Evolutionary conservation across 2,888 invertebrate species (phyloP).

Genomic region (Cantharis nigra): DNA sequence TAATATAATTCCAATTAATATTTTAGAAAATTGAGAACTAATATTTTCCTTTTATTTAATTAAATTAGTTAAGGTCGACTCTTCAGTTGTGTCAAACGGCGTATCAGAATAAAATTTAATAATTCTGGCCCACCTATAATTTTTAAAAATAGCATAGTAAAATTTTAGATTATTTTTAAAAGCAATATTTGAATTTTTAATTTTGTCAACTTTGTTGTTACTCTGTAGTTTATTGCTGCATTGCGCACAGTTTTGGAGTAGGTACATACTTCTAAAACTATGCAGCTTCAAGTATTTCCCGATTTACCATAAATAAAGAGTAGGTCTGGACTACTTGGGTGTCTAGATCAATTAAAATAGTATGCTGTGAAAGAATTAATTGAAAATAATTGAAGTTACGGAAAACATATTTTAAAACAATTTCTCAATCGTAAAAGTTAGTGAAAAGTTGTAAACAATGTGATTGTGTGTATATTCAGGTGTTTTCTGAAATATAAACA

Average conservation of each 20-base stretch:
- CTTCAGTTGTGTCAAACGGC: too few relatives aligned
- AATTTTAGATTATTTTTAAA: too few relatives aligned
- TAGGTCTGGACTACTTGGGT: neutral
- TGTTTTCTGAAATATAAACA: constrained; percentile 17
- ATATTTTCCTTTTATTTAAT: too few relatives aligned
- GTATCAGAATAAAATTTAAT: too few relatives aligned
- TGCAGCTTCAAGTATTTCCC: neutral
- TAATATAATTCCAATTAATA: neutral
- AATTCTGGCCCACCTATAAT: too few relatives aligned
- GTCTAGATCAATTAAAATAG: neutral
- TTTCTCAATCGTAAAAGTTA: neutral
- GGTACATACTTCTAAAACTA: neutral
- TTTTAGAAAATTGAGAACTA: neutral
- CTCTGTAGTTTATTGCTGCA: too few relatives aligned
- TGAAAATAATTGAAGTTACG: constrained; percentile 10
- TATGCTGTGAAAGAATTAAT: neutral
- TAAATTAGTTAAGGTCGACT: too few relatives aligned
- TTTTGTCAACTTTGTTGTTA: too few relatives aligned
- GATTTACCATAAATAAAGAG: neutral
- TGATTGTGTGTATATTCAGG: constrained; percentile 10
- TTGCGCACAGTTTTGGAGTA: neutral
- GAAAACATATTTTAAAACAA: neutral
- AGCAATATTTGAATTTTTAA: too few relatives aligned
- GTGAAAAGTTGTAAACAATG: constrained; percentile 8
- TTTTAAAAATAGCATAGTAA: too few relatives aligned